Evolutionary conservation across 2,888 invertebrate species (phyloP).

Genomic region (Agrilus biguttatus): DNA sequence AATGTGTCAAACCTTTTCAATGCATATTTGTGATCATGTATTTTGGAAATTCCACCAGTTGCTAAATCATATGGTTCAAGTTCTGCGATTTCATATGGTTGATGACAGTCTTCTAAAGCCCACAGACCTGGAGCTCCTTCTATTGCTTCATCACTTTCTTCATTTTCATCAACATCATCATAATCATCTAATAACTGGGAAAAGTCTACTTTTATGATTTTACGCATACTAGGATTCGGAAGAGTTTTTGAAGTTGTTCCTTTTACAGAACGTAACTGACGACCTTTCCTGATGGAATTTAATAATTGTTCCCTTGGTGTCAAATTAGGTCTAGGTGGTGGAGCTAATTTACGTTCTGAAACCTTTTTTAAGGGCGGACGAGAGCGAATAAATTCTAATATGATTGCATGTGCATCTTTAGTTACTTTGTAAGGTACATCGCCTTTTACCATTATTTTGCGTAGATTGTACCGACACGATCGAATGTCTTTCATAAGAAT

Average conservation of each 20-base stretch:
- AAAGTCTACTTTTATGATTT: slow-evolving; percentile 77
- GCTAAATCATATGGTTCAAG: slow-evolving; percentile 78
- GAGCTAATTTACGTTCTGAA: slow-evolving; percentile 62
- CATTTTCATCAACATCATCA: slow-evolving; percentile 26
- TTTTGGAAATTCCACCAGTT: slow-evolving; percentile 61
- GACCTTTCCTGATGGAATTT: slow-evolving; percentile 70
- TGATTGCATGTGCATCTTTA: slow-evolving; percentile 90
- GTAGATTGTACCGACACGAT: slow-evolving; percentile 74
- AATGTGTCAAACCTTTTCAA: slow-evolving; percentile 25
- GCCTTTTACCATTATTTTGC: slow-evolving; percentile 73
- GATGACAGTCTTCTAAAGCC: slow-evolving; percentile 63
- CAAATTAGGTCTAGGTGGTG: slow-evolving; percentile 55
- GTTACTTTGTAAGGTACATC: slow-evolving; percentile 70
- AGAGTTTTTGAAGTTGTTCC: slow-evolving; percentile 18
- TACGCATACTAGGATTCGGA: slow-evolving; percentile 28
- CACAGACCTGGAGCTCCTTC: slow-evolving; percentile 22
- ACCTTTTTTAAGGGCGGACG: slow-evolving; percentile 87
- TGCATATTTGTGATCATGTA: slow-evolving; percentile 54
- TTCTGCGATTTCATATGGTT: slow-evolving; percentile 57
- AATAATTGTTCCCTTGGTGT: slow-evolving; percentile 75
- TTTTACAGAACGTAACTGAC: slow-evolving; percentile 48
- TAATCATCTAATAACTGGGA: slow-evolving; percentile 49
- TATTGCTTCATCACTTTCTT: slow-evolving; percentile 21
- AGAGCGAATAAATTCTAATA: slow-evolving; percentile 91
- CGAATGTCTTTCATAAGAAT: slow-evolving; percentile 94